Evolutionary conservation across 2,113 vertebrate species (phyloP), one percentile per base, ranked within the genome.

Genomic region (Mirza zaza): DNA sequence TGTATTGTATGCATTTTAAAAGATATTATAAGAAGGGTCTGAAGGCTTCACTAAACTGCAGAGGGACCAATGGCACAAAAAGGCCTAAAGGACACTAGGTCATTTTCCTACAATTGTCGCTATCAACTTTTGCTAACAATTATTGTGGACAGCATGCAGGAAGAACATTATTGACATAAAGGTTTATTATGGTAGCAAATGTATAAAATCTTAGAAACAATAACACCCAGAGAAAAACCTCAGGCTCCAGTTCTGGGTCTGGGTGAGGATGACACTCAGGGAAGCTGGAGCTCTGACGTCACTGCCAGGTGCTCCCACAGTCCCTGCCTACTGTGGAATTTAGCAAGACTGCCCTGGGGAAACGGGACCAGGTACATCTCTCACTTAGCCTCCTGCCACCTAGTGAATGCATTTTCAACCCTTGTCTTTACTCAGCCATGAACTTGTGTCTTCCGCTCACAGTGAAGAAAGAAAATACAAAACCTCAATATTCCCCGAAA

Each of bases 1-100:
- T 48, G 87, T 96, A 77, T 67, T 48, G 59, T 79, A 20, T 55
- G 17, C 25, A 70, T 90, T 97, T 95, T 63, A 68, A 83, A 86
- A 36, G 5, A 87, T 23, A 45, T 65, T 65, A 2, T 65, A 55
- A 84, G 45, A 83, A 75, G 14, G 25, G 3, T 52, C 55, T 42
- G 12, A 73, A 79, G 59, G 0, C 45, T 79, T 96, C 27, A 48
- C 36, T 91, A 50, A 57, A 76, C 61, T 65, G 25, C 68, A 29
- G 39, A 85, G 29, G 13, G 50, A 23, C 13, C 57, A 17, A 5
- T 21, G 2, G 8, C 48, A 59, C 23, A 73, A 50, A 87, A 75
- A 77, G 12, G 4, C 14, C 63, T 73, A 83, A 45, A 59, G 71
- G n/a, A 8, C 23, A 11, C 17, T 67, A n/a, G 17, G 17, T 67